These are phyloP conservation scores for Daphoenositta chrysoptera DNA, from an alignment of 2,113 vertebrate genomes.

Conservation along the genomic window DNA sequence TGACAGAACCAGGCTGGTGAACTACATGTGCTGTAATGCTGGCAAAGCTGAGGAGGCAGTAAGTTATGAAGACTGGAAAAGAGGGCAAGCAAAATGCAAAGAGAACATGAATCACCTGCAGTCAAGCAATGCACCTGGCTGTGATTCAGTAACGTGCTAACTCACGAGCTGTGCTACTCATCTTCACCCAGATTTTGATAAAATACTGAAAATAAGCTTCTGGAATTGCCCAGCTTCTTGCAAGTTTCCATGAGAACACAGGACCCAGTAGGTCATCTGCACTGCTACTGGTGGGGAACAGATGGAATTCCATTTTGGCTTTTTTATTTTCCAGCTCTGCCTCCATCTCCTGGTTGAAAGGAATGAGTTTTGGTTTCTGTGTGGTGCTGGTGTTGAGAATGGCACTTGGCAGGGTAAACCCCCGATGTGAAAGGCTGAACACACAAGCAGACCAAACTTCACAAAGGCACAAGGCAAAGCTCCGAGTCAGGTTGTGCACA, in stretches of 20 bases:
- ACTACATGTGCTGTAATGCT: neutral
- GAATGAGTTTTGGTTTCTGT: neutral
- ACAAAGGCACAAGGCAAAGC: neutral
- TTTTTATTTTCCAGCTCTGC: constrained; percentile 17
- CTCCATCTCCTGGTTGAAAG: neutral
- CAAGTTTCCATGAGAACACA: neutral
- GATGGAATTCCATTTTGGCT: neutral
- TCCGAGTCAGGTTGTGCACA: neutral
- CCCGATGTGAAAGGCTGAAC: accelerated
- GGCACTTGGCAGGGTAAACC: neutral
- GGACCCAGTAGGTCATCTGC: neutral
- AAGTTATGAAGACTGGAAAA: neutral
- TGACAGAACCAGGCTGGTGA: constrained; percentile 57
- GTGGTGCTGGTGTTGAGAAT: neutral
- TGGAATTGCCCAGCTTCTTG: neutral
- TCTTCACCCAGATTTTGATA: neutral
- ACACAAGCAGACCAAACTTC: neutral
- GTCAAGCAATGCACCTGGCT: neutral
- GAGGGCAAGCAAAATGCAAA: neutral
- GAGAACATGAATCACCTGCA: neutral
- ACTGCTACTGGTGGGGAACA: neutral
- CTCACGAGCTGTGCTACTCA: neutral
- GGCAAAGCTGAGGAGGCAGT: neutral
- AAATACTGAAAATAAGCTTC: neutral
- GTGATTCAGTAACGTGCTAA: neutral